Evolutionary conservation across 1,140 invertebrate species (phyloP).

Genomic region (Monochamus saltuarius): DNA sequence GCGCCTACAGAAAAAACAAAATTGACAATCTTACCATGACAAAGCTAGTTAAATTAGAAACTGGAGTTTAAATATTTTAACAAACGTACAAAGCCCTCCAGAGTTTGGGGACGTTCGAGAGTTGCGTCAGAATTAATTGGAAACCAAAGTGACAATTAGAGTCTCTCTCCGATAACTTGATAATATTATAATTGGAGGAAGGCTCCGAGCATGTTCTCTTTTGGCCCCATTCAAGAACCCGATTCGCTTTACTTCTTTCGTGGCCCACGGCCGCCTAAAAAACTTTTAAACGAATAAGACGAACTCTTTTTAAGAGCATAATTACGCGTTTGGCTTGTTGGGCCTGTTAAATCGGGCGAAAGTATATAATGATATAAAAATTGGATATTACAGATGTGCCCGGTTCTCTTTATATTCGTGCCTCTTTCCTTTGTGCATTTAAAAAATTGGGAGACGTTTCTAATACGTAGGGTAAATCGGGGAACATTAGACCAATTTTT

Average conservation of each 20-base stretch:
- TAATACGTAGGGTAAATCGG: no score
- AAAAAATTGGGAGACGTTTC: no score
- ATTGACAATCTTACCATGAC: no score
- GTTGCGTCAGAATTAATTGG: conserved; percentile 35
- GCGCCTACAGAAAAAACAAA: conserved; percentile 28
- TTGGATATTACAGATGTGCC: conserved; percentile 33
- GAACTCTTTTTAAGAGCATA: conserved; percentile 32
- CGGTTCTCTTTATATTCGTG: no score
- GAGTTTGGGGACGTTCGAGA: conserved; percentile 33
- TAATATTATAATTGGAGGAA: conserved; percentile 46
- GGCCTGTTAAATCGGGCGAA: conserved; percentile 32
- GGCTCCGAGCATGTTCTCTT: conserved; percentile 29
- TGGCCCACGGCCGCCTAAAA: neutral
- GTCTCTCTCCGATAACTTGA: conserved; percentile 44
- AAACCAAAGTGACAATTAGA: conserved; percentile 47
- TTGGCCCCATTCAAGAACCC: conserved; percentile 19
- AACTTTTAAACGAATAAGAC: conserved; percentile 20
- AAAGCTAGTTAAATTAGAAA: neutral
- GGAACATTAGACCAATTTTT: no score
- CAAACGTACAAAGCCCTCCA: conserved; percentile 25
- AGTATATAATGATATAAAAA: conserved; percentile 40
- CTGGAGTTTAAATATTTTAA: conserved; percentile 20
- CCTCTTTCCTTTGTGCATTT: no score
- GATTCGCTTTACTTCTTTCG: conserved; percentile 19
- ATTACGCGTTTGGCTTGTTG: conserved; percentile 29